These are phyloP conservation scores for Notodonta ziczac DNA, from an alignment of 2,888 invertebrate genomes.

Conservation along the genomic window DNA sequence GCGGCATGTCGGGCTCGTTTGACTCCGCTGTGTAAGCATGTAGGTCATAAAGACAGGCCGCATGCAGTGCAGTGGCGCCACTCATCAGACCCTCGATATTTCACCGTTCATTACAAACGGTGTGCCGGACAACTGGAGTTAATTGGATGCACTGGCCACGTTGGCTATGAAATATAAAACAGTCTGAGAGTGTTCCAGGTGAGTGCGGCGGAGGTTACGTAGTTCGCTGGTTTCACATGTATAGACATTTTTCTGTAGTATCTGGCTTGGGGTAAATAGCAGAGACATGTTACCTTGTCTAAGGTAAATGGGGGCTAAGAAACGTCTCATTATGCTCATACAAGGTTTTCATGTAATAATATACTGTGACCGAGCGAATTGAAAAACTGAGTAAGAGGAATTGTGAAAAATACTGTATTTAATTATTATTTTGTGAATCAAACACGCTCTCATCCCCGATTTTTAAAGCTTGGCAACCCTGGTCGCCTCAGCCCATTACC, in stretches of 20 bases:
- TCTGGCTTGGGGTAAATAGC: not conserved
- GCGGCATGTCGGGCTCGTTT: slow-evolving; percentile 33
- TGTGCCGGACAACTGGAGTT: slow-evolving; percentile 71
- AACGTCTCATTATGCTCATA: too few species aligned
- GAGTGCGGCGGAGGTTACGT: slow-evolving; percentile 23
- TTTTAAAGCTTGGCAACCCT: not conserved
- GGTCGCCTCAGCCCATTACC: slow-evolving; percentile 46
- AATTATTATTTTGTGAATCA: too few species aligned
- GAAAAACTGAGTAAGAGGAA: too few species aligned
- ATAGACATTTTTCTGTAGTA: not conserved
- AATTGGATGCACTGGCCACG: slow-evolving; percentile 75
- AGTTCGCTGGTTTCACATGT: not conserved
- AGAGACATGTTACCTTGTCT: too few species aligned
- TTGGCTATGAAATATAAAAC: slow-evolving; percentile 73
- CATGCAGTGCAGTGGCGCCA: slow-evolving; percentile 41
- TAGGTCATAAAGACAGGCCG: slow-evolving; percentile 58
- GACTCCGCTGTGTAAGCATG: slow-evolving; percentile 36
- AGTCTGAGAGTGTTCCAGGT: slow-evolving; percentile 45
- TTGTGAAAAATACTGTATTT: too few species aligned
- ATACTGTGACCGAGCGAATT: too few species aligned
- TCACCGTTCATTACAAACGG: slow-evolving; percentile 72
- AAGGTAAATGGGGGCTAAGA: too few species aligned
- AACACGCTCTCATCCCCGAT: not conserved
- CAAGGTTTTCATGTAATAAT: too few species aligned
- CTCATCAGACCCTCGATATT: slow-evolving; percentile 74